Base-by-base conservation (phyloP, 2,113 vertebrate genomes). In the Tychaedon coryphoeus region DNA sequence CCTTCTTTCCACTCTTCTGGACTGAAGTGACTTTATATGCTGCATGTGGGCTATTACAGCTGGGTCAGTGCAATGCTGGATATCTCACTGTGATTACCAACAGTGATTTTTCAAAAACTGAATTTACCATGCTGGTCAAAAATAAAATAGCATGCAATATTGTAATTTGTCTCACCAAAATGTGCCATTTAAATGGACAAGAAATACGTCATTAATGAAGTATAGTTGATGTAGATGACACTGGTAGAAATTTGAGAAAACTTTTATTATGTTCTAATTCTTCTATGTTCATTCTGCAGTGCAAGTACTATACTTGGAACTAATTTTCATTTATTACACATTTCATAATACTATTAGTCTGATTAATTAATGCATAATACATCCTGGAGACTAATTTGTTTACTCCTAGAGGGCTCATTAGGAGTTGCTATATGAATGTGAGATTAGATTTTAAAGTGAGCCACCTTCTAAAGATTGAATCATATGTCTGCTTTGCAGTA, bases 281-380 rank as follows among this genome's bases (percentile, higher is more conserved):
- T 94, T 83, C 78, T 82, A 43, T 74, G 47, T 77, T 95, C 86
- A 76, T 97, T 96, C 94, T 91, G 96, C 81, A 92, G 79, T 93
- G 88, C 94, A 92, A 96, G 66, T 90, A 95, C 96, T 96, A 92
- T 95, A 90, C 83, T 95, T 97, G 76, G 95, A 96, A 97, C 95
- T 96, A 97, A 98, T 98, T 98, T 98, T 98, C 97, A 97, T 98
- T 96, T 98, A 96, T 97, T 97, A 93, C 94, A 97, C 95, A 97
- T 97, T 97, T 98, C 97, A 97, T 97, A 97, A 96, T 98, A 96
- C 96, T 98, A 97, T 98, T 98, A 98, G 97, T 97, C 95, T 98
- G 98, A 98, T 98, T 98, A 98, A 98, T 98, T 98, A 98, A 98
- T 98, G 97, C 96, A 97, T 97, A 98, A 97, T 98, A 97, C 84